A percentile compares a stretch with the other conserved stretches of the same genome.
These are phyloP conservation scores for Ondatra zibethicus DNA, from an alignment of 2,113 vertebrate genomes.

Conservation along the genomic window DNA sequence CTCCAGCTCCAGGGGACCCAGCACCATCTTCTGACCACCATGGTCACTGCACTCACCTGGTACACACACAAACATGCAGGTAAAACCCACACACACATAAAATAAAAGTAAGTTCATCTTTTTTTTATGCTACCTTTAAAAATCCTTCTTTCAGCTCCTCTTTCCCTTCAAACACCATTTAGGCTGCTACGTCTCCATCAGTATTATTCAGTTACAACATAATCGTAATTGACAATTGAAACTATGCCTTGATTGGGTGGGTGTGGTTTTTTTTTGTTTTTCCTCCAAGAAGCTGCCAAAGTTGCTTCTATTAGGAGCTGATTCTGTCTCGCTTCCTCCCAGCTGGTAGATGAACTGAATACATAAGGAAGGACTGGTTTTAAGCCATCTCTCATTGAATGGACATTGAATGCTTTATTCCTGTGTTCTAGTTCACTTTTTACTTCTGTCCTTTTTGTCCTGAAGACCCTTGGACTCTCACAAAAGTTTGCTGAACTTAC, in stretches of 20 bases:
- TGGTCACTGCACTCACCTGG: not conserved
- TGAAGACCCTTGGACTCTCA: not conserved
- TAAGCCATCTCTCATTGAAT: not conserved
- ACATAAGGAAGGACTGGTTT: not conserved
- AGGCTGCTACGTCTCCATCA: not conserved
- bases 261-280: not conserved
- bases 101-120: not conserved
- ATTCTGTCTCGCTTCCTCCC: not conserved
- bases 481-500: not conserved
- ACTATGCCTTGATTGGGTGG: not conserved
- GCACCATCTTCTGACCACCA: not conserved
- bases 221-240: not conserved
- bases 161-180: not conserved
- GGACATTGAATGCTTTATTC: not conserved
- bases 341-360: not conserved
- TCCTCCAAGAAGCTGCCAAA: not conserved
- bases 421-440: not conserved
- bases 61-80: not conserved
- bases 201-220: not conserved
- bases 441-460: not conserved
- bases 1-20: not conserved
- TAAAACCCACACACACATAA: not conserved
- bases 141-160: not conserved
- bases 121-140: not conserved
- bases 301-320: not conserved